Percentiles rank a stretch among this genome's conserved stretches.
Conservation (phyloP, 2,113 vertebrate genomes). For the Raja brachyura region DNA sequence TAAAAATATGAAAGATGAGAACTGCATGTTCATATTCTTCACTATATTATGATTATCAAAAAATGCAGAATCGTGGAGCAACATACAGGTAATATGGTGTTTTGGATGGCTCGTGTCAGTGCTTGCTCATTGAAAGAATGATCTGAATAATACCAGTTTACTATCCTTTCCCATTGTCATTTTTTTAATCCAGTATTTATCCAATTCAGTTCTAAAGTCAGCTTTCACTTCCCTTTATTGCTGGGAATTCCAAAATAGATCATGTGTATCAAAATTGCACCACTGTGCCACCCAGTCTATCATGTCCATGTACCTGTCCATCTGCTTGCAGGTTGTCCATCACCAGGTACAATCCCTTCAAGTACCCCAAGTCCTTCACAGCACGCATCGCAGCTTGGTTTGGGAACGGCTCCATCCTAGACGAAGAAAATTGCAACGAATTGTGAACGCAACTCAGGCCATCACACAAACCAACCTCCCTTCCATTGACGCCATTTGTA, state of each 20-base stretch:
- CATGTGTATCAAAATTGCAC: too few species aligned
- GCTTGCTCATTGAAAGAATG: neutral
- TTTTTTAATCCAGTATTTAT: conserved; percentile 3
- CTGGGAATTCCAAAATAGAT: neutral
- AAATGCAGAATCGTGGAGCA: neutral
- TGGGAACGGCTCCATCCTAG: too few species aligned
- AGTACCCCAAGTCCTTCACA: neutral
- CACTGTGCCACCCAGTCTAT: too few species aligned
- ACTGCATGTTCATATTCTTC: neutral
- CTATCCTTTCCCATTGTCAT: neutral
- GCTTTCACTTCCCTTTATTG: neutral
- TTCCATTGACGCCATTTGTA: too few species aligned
- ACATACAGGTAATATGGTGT: neutral
- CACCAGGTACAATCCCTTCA: neutral
- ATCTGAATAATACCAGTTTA: neutral
- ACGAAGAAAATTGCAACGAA: too few species aligned
- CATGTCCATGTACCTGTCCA: too few species aligned
- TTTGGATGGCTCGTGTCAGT: neutral
- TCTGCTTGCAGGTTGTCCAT: neutral
- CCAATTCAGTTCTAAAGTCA: neutral
- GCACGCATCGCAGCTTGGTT: too few species aligned
- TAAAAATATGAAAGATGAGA: too few species aligned
- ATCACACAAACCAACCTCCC: too few species aligned
- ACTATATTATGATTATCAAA: neutral
- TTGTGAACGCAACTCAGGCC: too few species aligned